A percentile compares a stretch with the other conserved stretches of the same genome.
Evolutionary conservation across 2,113 vertebrate genomes (phyloP).

Genomic region (Festucalex cinctus): DNA sequence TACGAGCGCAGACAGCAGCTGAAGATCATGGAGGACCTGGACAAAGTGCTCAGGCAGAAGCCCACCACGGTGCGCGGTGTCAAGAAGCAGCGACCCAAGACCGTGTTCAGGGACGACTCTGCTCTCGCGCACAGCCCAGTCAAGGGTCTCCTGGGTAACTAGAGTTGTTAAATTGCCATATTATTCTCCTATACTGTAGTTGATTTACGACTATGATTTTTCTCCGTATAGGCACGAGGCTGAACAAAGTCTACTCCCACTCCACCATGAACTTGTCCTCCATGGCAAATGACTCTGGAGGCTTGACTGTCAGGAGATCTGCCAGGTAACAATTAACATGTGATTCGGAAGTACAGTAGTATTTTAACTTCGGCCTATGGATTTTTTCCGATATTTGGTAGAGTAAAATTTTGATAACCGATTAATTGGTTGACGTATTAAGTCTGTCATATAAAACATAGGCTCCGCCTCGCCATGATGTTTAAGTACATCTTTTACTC

Average conservation of each 20-base stretch:
- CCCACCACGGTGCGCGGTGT: slow-evolving; percentile 75
- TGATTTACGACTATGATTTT: not conserved
- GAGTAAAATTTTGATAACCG: no score
- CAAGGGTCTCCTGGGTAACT: slow-evolving; percentile 81
- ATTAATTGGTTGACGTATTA: no score
- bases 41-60: slow-evolving; percentile 84
- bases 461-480: no score
- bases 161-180: not conserved
- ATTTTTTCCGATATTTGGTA: no score
- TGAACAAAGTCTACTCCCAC: slow-evolving; percentile 88
- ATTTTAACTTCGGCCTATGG: no score
- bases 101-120: slow-evolving; percentile 85
- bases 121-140: slow-evolving; percentile 81
- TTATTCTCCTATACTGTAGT: not conserved
- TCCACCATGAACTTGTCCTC: slow-evolving; percentile 87
- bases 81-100: slow-evolving; percentile 81
- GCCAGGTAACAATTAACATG: slow-evolving; percentile 70
- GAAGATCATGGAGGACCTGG: slow-evolving; percentile 89
- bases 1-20: slow-evolving; percentile 84
- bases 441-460: no score
- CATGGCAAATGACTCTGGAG: slow-evolving; percentile 78
- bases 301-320: slow-evolving; percentile 74
- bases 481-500: no score
- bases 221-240: slow-evolving; percentile 71
- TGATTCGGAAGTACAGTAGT: not conserved